Percentiles rank a stretch among this genome's conserved stretches.
Conservation (phyloP, 2,888 invertebrate species). For the Drosophila pegasa region DNA sequence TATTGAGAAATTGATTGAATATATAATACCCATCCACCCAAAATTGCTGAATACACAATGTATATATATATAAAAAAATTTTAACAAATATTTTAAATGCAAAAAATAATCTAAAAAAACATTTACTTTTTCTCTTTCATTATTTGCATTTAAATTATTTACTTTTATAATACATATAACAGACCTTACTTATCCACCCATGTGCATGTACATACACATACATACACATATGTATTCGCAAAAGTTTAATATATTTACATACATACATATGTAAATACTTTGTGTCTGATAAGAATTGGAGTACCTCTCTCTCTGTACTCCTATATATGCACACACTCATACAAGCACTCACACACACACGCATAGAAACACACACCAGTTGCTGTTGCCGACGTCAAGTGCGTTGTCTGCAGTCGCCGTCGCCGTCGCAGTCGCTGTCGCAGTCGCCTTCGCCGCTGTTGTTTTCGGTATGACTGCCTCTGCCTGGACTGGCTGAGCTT, state of each 20-base stretch:
- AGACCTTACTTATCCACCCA: neutral
- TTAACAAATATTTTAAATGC: neutral
- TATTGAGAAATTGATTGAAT: neutral
- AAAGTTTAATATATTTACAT: neutral
- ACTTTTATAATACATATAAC: neutral
- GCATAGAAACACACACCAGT: constrained; percentile 15
- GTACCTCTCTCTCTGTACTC: neutral
- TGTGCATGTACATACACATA: neutral
- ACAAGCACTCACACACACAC: neutral
- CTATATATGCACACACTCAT: neutral
- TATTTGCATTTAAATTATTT: constrained; percentile 1
- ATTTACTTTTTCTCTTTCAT: neutral
- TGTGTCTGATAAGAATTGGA: constrained; percentile 24
- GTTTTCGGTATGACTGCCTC: constrained; percentile 15
- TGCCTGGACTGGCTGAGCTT: constrained; percentile 41
- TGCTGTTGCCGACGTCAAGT: constrained; percentile 16
- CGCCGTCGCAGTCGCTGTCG: constrained; percentile 2
- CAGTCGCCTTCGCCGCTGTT: neutral
- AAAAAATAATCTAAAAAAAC: neutral
- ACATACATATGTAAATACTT: neutral
- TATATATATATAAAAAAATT: neutral
- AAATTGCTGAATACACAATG: neutral
- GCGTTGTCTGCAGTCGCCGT: constrained; percentile 5
- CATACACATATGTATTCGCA: neutral
- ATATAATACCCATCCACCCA: neutral